Base-by-base conservation (phyloP, 2,888 invertebrate genomes). In the Bedellia somnulentella region DNA sequence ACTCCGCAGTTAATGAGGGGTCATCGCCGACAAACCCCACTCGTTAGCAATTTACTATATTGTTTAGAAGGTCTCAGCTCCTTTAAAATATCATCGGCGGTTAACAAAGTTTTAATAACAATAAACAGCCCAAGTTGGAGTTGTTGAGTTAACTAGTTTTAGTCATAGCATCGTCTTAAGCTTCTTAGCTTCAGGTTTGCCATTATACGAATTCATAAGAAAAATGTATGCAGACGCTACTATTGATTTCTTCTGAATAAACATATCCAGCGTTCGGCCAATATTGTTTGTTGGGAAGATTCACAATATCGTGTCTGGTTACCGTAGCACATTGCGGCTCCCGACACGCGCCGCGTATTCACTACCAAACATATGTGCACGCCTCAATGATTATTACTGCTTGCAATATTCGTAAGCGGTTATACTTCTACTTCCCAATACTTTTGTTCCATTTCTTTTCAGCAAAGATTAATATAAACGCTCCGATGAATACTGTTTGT, bases 371-470 rank as follows among this genome's bases (percentile, higher is more conserved):
- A 63, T 54, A 61, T 62, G 63, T 58, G 58, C 52, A 55, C 47
- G 58, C 58, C 47, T 47, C 57, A 49, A 56, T 61, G 64, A 68
- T 63, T 68, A 70, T 68, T 63, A 57, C 56, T 58, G 55, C 52
- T 56, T 54, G 49, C 26, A 31, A 35, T 35, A 37, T 37, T 38
- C 36, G 33, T 23, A 27, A 28, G 9, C 27, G 29, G 27, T 32
- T 16, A 28, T 21, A 22, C 16, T 31, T n/a, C n/a, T n/a, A n/a
- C n/a, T n/a, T n/a, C n/a, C n/a, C n/a, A n/a, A n/a, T n/a, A n/a
- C n/a, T n/a, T n/a, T n/a, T n/a, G n/a, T n/a, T n/a, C n/a, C n/a
- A n/a, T n/a, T n/a, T n/a, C n/a, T n/a, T n/a, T n/a, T n/a, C n/a
- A n/a, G n/a, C n/a, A n/a, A n/a, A n/a, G n/a, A n/a, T n/a, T n/a